Evolutionary conservation across 2,888 invertebrate genomes (phyloP).

Genomic region (Oligia latruncula): DNA sequence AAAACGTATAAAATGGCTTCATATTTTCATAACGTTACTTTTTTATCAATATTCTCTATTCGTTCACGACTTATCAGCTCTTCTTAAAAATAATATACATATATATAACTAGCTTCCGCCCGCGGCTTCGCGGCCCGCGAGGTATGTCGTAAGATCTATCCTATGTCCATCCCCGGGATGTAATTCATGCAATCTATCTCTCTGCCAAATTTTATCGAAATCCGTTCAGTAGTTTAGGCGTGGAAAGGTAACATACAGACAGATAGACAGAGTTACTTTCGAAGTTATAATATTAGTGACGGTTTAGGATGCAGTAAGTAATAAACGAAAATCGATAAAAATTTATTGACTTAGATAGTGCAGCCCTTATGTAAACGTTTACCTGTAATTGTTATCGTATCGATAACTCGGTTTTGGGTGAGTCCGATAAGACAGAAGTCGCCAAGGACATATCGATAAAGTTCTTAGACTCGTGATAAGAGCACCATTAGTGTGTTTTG

Average conservation of each 20-base stretch:
- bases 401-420: slow-evolving; percentile 67
- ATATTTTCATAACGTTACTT: neutral
- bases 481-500: slow-evolving; percentile 25
- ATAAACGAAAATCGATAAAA: slow-evolving; percentile 34
- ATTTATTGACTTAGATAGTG: slow-evolving; percentile 59
- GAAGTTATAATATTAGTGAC: neutral
- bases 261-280: too few relatives aligned
- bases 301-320: slow-evolving; percentile 50
- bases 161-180: too few relatives aligned
- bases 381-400: slow-evolving; percentile 61
- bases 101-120: too few relatives aligned
- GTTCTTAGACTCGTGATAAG: slow-evolving; percentile 55
- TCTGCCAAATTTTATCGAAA: too few relatives aligned
- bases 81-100: neutral
- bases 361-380: slow-evolving; percentile 54
- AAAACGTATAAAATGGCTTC: neutral
- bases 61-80: neutral
- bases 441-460: slow-evolving; percentile 71
- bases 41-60: slow-evolving; percentile 4
- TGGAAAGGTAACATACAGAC: too few relatives aligned
- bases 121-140: too few relatives aligned
- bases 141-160: too few relatives aligned
- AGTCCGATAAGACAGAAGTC: slow-evolving; percentile 67
- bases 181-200: too few relatives aligned
- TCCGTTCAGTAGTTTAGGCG: too few relatives aligned